Evolutionary conservation across 1,140 invertebrate genomes (phyloP).

Genomic region (Nephila pilipes): DNA sequence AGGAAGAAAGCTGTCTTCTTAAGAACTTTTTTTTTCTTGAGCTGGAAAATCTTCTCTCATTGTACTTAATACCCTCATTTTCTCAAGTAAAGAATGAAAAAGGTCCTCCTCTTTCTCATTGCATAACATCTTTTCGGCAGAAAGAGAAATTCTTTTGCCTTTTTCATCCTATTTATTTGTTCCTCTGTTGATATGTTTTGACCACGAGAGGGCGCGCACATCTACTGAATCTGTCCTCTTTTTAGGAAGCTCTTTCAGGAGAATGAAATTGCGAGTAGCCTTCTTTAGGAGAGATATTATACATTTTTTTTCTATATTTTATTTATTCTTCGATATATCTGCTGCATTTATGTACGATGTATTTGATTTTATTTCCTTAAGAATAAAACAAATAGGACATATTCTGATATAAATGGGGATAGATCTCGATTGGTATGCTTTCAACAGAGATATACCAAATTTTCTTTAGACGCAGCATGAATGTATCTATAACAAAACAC

Average conservation of each 20-base stretch:
- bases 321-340: background rate
- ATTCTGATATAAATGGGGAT: background rate
- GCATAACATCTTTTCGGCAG: conserved; percentile 41
- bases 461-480: background rate
- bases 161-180: conserved; percentile 59
- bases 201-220: background rate
- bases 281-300: background rate
- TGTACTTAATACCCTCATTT: conserved; percentile 59
- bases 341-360: background rate
- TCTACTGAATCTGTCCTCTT: background rate
- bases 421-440: background rate
- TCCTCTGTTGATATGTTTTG: conserved; percentile 32
- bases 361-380: background rate
- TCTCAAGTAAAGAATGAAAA: conserved; percentile 40
- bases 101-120: conserved; percentile 25
- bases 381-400: background rate
- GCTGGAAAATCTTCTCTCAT: conserved; percentile 41
- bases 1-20: conserved; percentile 52
- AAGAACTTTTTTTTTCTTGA: conserved; percentile 19
- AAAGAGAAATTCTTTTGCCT: conserved; percentile 54
- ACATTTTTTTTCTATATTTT: background rate
- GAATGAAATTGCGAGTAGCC: background rate
- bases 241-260: background rate
- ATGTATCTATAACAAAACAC: background rate
- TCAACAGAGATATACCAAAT: background rate